phyloP scores from a whole-genome alignment of 2,797 vertebrate species.

The Eidolon dupreanum region DNA sequence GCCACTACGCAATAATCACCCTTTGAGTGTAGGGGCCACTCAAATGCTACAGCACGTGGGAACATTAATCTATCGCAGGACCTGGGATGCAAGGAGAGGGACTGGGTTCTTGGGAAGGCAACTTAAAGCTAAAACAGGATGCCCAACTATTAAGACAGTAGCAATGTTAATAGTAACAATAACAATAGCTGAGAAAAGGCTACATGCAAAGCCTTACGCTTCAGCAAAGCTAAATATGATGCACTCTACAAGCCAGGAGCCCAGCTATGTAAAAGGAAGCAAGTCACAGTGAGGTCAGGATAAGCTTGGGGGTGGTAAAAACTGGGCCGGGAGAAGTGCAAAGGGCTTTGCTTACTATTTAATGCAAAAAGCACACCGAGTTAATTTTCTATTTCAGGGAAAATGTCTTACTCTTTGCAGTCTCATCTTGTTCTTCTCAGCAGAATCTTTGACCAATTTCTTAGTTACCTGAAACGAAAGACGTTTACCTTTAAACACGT shows the following conservation, averaged over 20 bases:
- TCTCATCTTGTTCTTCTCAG: slow-evolving; percentile 85
- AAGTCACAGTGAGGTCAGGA: neutral
- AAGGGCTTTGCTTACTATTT: neutral
- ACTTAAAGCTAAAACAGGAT: neutral
- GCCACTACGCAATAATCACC: neutral
- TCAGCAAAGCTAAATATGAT: neutral
- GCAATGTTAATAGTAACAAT: too few relatives aligned
- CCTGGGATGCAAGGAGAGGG: neutral
- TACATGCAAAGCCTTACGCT: neutral
- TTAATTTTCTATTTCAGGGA: neutral
- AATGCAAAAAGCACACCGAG: neutral
- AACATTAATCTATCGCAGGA: neutral
- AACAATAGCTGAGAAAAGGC: neutral
- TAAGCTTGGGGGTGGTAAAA: neutral
- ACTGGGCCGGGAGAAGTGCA: neutral
- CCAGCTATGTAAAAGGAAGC: neutral
- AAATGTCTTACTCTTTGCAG: slow-evolving; percentile 85
- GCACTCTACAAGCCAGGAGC: neutral
- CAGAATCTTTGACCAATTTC: slow-evolving; percentile 76
- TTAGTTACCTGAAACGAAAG: slow-evolving; percentile 81
- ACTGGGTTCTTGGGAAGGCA: neutral
- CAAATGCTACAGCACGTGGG: fast-evolving
- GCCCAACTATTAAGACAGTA: neutral
- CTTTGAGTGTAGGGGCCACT: too few relatives aligned
- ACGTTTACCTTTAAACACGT: neutral